phyloP scores from a whole-genome alignment of 2,888 invertebrate genomes.

The Eupeodes luniger region DNA sequence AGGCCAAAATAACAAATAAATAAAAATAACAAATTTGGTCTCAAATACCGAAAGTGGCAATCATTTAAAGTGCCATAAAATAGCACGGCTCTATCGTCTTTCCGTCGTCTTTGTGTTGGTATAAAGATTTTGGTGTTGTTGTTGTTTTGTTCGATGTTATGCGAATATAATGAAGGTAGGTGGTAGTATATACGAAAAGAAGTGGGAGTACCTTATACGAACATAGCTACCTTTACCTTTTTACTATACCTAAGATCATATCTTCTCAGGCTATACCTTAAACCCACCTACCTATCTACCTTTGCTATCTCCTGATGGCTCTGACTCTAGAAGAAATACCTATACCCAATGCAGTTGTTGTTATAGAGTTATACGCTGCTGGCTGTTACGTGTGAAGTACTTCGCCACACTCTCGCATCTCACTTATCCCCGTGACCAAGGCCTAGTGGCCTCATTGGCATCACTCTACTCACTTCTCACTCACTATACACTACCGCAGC shows the following conservation, averaged over 20 bases:
- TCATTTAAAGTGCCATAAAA: background rate
- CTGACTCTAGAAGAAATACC: background rate
- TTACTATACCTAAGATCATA: conserved; percentile 39
- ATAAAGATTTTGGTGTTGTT: conserved; percentile 46
- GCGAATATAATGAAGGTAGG: conserved; percentile 47
- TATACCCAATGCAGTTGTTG: conserved; percentile 61
- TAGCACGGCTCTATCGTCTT: conserved; percentile 13
- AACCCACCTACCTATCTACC: too few relatives aligned
- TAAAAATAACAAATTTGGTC: too few relatives aligned
- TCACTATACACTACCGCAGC: background rate
- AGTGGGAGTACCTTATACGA: conserved; percentile 54
- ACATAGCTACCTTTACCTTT: conserved; percentile 16
- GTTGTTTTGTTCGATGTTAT: conserved; percentile 17
- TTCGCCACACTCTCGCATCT: conserved; percentile 13
- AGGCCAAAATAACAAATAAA: too few relatives aligned
- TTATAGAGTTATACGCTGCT: background rate
- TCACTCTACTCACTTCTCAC: background rate
- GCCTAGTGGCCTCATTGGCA: conserved; percentile 71
- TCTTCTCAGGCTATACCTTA: conserved; percentile 6
- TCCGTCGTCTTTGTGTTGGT: conserved; percentile 41
- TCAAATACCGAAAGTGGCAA: too few relatives aligned
- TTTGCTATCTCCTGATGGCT: background rate
- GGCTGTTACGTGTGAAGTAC: conserved; percentile 33
- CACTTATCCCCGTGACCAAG: conserved; percentile 55
- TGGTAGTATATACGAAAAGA: conserved; percentile 25